Evolutionary conservation across 2,888 invertebrate genomes (phyloP).

Genomic region (Thecocarcelia acutangulata): DNA sequence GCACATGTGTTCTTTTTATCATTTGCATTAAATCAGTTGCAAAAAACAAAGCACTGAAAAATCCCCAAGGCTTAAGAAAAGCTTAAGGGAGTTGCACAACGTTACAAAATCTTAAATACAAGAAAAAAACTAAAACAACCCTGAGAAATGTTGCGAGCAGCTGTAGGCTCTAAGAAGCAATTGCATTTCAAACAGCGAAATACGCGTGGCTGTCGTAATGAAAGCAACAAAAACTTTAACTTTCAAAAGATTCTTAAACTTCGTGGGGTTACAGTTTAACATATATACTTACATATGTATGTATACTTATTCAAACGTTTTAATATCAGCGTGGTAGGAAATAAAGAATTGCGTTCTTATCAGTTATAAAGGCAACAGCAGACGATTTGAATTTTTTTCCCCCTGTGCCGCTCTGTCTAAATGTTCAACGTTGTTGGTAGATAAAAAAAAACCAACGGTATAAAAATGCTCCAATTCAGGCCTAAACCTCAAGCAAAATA

Average conservation of each 20-base stretch:
- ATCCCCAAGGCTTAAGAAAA: constrained; percentile 42
- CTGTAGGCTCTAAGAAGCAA: constrained; percentile 16
- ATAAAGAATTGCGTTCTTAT: constrained; percentile 55
- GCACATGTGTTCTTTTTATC: constrained; percentile 60
- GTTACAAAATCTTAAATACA: constrained; percentile 20
- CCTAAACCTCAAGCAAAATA: constrained; percentile 21
- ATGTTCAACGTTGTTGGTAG: constrained; percentile 8
- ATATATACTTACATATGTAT: neutral
- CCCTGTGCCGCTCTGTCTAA: neutral
- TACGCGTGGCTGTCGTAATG: constrained; percentile 46
- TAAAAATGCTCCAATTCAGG: constrained; percentile 25
- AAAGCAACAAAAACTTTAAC: constrained; percentile 11
- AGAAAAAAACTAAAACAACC: constrained; percentile 36
- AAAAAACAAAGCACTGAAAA: constrained; percentile 5
- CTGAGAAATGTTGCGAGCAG: constrained; percentile 9
- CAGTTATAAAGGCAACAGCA: constrained; percentile 58
- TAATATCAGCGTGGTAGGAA: constrained; percentile 21
- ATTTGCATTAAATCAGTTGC: constrained; percentile 48
- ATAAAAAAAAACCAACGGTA: constrained; percentile 11
- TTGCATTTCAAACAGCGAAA: constrained; percentile 33
- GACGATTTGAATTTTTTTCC: constrained; percentile 56
- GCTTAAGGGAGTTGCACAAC: constrained; percentile 46
- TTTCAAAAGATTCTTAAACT: neutral
- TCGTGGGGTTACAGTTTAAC: constrained; percentile 28
- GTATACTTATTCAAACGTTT: neutral